A percentile compares a stretch with the other conserved stretches of the same genome.
These are phyloP conservation scores for Panagrolaimus sp. DNA, from an alignment of 1,140 invertebrate genomes.

Conservation along the genomic window DNA sequence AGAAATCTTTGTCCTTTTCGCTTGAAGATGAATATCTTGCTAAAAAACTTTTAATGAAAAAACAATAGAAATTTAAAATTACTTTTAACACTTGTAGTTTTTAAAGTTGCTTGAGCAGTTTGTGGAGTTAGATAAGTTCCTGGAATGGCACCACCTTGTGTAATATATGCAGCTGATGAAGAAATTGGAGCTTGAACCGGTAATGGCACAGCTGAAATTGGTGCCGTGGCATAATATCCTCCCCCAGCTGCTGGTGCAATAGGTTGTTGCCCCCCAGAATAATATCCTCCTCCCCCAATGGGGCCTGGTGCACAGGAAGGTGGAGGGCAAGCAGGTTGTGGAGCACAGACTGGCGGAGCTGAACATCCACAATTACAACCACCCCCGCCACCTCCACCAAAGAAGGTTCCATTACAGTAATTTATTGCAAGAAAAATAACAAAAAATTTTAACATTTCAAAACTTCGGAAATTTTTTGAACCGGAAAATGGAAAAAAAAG, in stretches of 20 bases:
- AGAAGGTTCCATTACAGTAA: neutral
- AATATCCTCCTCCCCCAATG: neutral
- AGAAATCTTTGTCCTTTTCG: neutral
- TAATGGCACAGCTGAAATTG: neutral
- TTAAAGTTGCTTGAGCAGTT: neutral
- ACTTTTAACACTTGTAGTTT: neutral
- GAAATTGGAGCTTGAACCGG: neutral
- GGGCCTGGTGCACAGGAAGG: neutral
- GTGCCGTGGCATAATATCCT: neutral
- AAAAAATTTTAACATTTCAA: too few species aligned
- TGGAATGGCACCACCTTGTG: neutral
- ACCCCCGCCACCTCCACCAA: slow-evolving; percentile 6
- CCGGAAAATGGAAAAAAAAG: too few species aligned
- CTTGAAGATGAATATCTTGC: neutral
- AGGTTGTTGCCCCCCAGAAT: neutral
- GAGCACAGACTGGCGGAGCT: neutral
- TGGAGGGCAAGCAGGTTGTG: neutral
- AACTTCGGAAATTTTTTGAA: too few species aligned
- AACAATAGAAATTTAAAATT: neutral
- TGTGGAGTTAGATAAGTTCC: neutral
- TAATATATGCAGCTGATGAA: neutral
- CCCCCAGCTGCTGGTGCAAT: neutral
- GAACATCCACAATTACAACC: neutral
- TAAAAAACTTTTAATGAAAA: neutral
- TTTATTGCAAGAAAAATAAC: too few species aligned